Evolutionary conservation across 2,888 invertebrate species (phyloP), one percentile per base, ranked within the genome.

Genomic region (Tortricodes alternella): DNA sequence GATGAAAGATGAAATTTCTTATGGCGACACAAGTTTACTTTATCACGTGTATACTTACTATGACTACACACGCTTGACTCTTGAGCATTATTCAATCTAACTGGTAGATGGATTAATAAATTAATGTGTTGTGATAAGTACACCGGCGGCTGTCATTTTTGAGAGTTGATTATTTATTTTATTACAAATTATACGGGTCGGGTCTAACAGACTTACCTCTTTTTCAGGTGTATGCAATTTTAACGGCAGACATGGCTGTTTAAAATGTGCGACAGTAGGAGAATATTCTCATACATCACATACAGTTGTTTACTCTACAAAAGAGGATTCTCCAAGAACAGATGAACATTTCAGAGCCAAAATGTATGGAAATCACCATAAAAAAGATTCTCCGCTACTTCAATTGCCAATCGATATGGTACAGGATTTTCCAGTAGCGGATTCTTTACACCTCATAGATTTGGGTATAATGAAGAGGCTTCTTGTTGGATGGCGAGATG

Each of bases 231-330:
- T 66, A 13, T 58, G 51, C n/a, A 64, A 61, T 24, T 66, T 64
- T 16, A 64, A 62, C 37, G 43, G 57, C 0, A 63, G 59, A 18
- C 60, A 65, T 27, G 67, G 64, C 2, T 65, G 63, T 48, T 43
- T 64, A 15, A 63, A 67, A 35, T 67, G 64, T 50, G 49, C 58
- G 2, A 59, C 55, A 1, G 53, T 67, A 3, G 69, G 67, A 6
- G 66, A 66, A 35, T 66, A 68, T 24, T 66, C 65, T 0, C 64
- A 68, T 21, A 29, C 4, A 34, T 65, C 64, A 2, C 59, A 64
- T 58, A 68, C 64, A 9, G 65, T 68, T 6, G 32, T 21, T 32
- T 56, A 49, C 13, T 15, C 41, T 13, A 13, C 11, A 8, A 41
- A 6, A 24, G 15, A 13, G 2, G 11, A 15, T 24, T 13, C 23